These are phyloP conservation scores for Zeuzera pyrina DNA, from an alignment of 2,888 invertebrate species.

Conservation along the genomic window DNA sequence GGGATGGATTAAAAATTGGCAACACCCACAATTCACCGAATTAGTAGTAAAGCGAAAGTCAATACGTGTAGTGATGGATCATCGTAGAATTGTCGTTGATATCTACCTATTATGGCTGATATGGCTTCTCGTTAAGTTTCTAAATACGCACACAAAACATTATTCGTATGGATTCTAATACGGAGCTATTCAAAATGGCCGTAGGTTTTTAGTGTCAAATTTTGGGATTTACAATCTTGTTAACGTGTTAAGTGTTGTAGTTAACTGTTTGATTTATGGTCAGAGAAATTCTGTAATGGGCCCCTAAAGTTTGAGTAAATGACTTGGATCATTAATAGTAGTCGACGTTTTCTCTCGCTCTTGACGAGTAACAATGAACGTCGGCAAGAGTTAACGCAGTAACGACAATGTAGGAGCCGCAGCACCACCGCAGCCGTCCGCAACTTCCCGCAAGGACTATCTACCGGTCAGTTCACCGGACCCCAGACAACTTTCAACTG, in stretches of 20 bases:
- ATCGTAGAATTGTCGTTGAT: conserved; percentile 24
- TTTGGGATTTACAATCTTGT: no score
- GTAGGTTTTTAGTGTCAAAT: no score
- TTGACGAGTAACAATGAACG: conserved; percentile 22
- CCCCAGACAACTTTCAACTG: conserved; percentile 43
- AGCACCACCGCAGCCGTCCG: conserved; percentile 18
- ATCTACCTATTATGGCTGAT: conserved; percentile 41
- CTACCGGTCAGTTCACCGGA: conserved; percentile 13
- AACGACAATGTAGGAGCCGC: conserved; percentile 10
- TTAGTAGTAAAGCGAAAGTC: conserved; percentile 9
- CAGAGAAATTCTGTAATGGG: no score
- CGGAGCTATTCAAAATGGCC: conserved; percentile 18
- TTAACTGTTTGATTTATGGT: no score
- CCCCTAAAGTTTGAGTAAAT: conserved; percentile 23
- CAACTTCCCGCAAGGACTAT: conserved; percentile 27
- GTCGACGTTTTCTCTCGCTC: conserved; percentile 15
- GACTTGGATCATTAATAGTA: conserved; percentile 21
- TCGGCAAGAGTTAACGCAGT: conserved; percentile 28
- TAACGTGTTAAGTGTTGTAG: no score
- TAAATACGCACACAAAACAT: conserved; percentile 43
- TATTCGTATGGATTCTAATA: conserved; percentile 50
- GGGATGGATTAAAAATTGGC: conserved; percentile 28
- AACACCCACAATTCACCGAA: conserved; percentile 17
- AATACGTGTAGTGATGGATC: conserved; percentile 6
- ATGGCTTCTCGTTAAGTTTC: conserved; percentile 36